phyloP scores from a whole-genome alignment of 1,140 invertebrate genomes.

The Procambarus virginalis region DNA sequence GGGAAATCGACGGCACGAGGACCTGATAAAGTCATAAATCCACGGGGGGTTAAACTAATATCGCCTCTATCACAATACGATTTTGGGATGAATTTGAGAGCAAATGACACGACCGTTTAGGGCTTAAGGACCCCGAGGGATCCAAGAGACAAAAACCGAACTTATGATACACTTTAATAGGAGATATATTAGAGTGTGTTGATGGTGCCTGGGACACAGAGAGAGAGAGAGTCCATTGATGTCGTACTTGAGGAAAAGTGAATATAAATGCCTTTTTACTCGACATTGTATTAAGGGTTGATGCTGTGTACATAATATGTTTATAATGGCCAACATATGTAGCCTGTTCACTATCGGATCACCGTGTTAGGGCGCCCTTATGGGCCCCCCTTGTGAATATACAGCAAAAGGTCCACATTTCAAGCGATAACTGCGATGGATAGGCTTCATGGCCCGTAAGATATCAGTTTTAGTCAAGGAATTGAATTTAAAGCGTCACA shows the following conservation, averaged over 20 bases:
- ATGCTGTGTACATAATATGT: conserved; percentile 58
- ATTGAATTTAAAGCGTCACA: background rate
- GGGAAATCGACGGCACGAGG: conserved; percentile 32
- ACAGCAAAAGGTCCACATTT: background rate
- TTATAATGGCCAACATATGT: conserved; percentile 60
- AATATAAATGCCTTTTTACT: conserved; percentile 56
- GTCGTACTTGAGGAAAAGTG: conserved; percentile 15
- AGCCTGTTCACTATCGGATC: background rate
- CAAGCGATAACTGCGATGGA: too few relatives aligned
- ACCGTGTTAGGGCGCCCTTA: background rate
- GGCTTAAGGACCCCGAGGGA: background rate
- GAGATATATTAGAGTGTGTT: background rate
- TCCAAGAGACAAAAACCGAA: background rate
- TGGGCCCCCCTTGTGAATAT: background rate
- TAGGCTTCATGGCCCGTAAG: too few relatives aligned
- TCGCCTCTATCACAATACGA: background rate
- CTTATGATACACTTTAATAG: background rate
- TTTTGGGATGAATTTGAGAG: conserved; percentile 3
- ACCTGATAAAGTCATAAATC: conserved; percentile 61
- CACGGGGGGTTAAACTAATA: background rate
- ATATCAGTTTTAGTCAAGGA: too few relatives aligned
- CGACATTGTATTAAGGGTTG: conserved; percentile 46
- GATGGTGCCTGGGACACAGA: too few relatives aligned
- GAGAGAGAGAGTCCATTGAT: background rate
- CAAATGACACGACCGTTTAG: background rate